These are phyloP conservation scores for Amorpha juglandis DNA, from an alignment of 2,888 invertebrate species.

Conservation along the genomic window DNA sequence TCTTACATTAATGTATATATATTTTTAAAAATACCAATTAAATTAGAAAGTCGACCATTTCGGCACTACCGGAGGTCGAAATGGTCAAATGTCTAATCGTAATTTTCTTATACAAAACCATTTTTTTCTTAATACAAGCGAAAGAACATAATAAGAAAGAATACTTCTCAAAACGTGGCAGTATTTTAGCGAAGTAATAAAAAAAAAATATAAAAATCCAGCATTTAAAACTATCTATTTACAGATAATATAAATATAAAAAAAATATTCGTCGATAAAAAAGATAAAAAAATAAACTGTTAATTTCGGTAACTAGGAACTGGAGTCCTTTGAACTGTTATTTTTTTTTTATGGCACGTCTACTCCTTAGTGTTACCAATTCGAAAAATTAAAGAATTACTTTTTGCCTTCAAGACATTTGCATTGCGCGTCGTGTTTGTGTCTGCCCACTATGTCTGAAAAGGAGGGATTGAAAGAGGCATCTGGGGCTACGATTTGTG, in stretches of 20 bases:
- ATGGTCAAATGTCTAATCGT: conserved; percentile 77
- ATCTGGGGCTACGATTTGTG: conserved; percentile 69
- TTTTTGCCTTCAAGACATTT: conserved; percentile 61
- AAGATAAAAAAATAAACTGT: conserved; percentile 19
- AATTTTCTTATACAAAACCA: conserved; percentile 34
- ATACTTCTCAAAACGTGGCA: conserved; percentile 37
- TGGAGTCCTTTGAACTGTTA: conserved; percentile 50
- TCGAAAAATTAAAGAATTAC: conserved; percentile 27
- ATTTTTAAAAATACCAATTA: conserved; percentile 46
- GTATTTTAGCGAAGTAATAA: conserved; percentile 32
- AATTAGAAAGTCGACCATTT: conserved; percentile 78
- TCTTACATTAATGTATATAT: conserved; percentile 37
- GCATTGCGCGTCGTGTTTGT: conserved; percentile 67
- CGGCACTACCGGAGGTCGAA: conserved; percentile 57
- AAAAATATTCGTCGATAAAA: conserved; percentile 5
- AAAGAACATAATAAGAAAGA: conserved; percentile 29
- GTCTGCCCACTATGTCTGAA: conserved; percentile 59
- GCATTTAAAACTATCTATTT: conserved; percentile 54
- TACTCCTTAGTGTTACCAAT: conserved; percentile 43
- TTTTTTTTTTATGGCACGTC: conserved; percentile 63
- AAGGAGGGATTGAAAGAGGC: conserved; percentile 67
- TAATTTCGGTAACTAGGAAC: conserved; percentile 49
- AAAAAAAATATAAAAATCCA: conserved; percentile 31
- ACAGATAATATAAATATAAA: conserved; percentile 46
- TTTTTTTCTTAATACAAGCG: conserved; percentile 45